Conservation (phyloP, 1,140 invertebrate species). For the Cephus cinctus region DNA sequence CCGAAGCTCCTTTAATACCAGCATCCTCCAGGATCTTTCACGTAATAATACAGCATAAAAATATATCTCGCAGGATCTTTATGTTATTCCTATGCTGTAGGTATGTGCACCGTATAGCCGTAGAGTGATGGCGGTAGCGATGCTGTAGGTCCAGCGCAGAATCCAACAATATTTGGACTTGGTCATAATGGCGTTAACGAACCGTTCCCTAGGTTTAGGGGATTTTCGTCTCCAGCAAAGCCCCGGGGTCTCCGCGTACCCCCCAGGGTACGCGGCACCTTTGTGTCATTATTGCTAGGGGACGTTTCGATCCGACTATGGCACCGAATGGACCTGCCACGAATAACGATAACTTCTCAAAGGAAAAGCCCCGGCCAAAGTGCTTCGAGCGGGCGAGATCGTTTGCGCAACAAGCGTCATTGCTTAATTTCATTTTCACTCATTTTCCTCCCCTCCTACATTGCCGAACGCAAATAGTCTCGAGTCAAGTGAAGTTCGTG, state of each 20-base stretch:
- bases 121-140: background rate
- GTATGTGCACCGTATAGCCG: background rate
- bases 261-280: slow-evolving; percentile 16
- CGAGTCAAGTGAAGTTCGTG: no score
- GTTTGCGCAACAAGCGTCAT: no score
- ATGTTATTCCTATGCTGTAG: background rate
- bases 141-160: slow-evolving; percentile 25
- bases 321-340: no score
- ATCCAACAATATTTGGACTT: slow-evolving; percentile 33
- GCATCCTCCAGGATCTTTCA: no score
- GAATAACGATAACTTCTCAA: no score
- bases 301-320: slow-evolving; percentile 18
- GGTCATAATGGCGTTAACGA: slow-evolving; percentile 29
- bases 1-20: no score
- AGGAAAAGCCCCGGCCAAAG: no score
- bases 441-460: no score
- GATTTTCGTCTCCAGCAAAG: slow-evolving; percentile 26
- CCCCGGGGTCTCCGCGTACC: background rate
- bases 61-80: background rate
- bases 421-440: no score
- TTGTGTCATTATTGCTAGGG: slow-evolving; percentile 28
- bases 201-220: slow-evolving; percentile 21
- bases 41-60: no score
- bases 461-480: no score
- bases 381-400: slow-evolving; percentile 18